Conservation (phyloP, 2,888 invertebrate genomes). For the Serripes groenlandicus region DNA sequence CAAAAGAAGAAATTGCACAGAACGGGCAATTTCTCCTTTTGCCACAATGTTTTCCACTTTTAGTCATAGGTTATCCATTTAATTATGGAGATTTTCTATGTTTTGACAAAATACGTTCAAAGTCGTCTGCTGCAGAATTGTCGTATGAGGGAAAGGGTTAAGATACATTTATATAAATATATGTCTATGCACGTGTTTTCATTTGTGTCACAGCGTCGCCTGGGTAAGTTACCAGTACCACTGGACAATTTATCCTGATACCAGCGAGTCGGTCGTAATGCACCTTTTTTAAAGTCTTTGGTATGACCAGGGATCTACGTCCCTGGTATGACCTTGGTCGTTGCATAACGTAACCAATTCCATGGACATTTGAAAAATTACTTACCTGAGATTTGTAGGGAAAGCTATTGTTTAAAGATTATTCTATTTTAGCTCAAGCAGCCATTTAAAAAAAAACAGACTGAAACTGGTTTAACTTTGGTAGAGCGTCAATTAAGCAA, state of each 20-base stretch:
- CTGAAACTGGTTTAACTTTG: no score
- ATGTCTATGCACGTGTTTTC: no score
- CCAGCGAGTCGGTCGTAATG: background rate
- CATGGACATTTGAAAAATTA: no score
- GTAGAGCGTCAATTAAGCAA: no score
- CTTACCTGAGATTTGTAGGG: no score
- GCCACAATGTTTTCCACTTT: background rate
- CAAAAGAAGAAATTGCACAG: background rate
- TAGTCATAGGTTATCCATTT: background rate
- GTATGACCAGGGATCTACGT: no score
- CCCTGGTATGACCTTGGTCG: no score
- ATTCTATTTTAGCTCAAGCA: no score
- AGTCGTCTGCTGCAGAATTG: background rate
- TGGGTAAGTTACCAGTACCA: background rate
- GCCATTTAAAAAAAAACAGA: no score
- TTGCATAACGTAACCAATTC: no score
- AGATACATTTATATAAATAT: background rate
- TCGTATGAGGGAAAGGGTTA: background rate
- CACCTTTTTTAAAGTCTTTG: background rate
- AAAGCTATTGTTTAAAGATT: no score
- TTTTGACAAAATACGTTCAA: background rate
- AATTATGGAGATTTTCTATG: background rate
- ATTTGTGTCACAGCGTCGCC: no score
- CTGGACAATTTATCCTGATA: background rate
- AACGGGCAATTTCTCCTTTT: conserved; percentile 1